Base-by-base conservation (phyloP, 2,113 vertebrate genomes). In the Aythya baeri region DNA sequence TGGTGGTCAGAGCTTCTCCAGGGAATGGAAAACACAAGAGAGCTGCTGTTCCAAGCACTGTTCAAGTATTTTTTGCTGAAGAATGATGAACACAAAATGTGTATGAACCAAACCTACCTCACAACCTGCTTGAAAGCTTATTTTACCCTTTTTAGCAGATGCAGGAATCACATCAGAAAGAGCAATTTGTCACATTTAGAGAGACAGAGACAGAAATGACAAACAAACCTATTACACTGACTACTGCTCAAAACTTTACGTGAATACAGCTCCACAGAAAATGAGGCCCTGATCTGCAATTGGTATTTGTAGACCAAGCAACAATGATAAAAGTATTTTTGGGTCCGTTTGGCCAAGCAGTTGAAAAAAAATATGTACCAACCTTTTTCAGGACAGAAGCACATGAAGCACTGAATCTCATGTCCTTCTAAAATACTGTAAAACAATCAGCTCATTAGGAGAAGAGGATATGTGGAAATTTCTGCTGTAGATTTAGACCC, bases 251-350 rank as follows among this genome's bases (percentile, higher is more conserved):
- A 68, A 17, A 7, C 44, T 46, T 52, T 27, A 18, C 3, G 6
- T 1, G 4, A 68, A 32, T 44, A 66, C 71, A 49, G 36, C 1
- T 66, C 43, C 18, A 50, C 11, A 46, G 32, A 83, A 59, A 77
- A 41, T 2, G 18, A 59, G 26, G 15, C 22, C 43, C 58, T 25
- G 7, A 57, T 41, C 65, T 63, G 27, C 1, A 3, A 55, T 1
- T 1, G 3, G 59, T 25, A 16, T 14, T 68, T 81, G 29, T 2
- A 43, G 22, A 29, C 3, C 13, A 61, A 0, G 0, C 2, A 79
- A 68, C 38, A 62, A 2, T 4, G 14, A 12, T 57, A 9, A 61
- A 68, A 79, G 13, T 9, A 80, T n/a, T 89, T 68, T 27, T 1
- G 32, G 29, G 41, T 50, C 13, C 16, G 25, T 72, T 41, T n/a